phyloP scores from a whole-genome alignment of 1,140 invertebrate species.

The Drosophila lowei region DNA sequence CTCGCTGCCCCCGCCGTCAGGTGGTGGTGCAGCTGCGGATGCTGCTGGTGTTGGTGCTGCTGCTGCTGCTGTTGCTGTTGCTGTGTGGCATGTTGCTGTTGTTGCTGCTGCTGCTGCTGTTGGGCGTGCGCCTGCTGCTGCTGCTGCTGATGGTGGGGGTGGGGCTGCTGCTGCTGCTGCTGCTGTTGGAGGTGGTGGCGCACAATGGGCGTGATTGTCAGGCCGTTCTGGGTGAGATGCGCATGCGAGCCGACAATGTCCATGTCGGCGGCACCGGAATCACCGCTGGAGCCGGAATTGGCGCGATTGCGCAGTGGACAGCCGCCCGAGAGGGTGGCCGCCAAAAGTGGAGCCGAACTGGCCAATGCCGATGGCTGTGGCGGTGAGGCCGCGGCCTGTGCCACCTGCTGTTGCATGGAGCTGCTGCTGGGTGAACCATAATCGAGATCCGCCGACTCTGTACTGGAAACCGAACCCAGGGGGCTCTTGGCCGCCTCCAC shows the following conservation, averaged over 20 bases:
- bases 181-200: constrained; percentile 83
- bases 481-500: constrained; percentile 91
- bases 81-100: constrained; percentile 52
- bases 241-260: constrained; percentile 87
- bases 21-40: constrained; percentile 75
- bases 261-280: constrained; percentile 88
- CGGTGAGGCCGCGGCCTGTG: constrained; percentile 54
- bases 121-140: constrained; percentile 53
- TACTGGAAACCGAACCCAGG: constrained; percentile 92
- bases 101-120: constrained; percentile 47
- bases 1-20: constrained; percentile 55
- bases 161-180: constrained; percentile 48
- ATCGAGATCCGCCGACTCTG: constrained; percentile 86
- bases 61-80: constrained; percentile 60
- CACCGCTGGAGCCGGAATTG: constrained; percentile 90
- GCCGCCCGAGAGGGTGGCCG: constrained; percentile 89
- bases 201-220: constrained; percentile 87
- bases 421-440: constrained; percentile 85
- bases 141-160: constrained; percentile 51
- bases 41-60: constrained; percentile 56
- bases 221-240: constrained; percentile 87
- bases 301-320: constrained; percentile 88
- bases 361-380: constrained; percentile 75
- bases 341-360: constrained; percentile 87
- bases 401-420: constrained; percentile 84